Evolutionary conservation across 2,113 vertebrate species (phyloP), one percentile per base, ranked within the genome.

Genomic region (Phaetusa simplex): DNA sequence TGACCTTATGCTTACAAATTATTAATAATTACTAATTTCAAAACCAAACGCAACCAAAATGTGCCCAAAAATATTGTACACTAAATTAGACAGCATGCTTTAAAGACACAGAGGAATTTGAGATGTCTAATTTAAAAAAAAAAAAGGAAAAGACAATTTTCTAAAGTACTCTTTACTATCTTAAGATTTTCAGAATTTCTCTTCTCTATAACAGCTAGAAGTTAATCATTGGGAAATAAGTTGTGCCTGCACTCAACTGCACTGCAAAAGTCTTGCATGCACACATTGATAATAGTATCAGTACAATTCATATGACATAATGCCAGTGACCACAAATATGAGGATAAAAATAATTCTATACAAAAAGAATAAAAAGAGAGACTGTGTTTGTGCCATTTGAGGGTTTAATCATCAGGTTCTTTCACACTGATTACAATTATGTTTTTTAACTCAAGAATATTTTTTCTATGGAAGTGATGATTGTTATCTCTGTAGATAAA

Each of bases 391-490:
- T 61, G 27, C 14, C 62, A 62, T 87, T 89, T 86, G 8, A 71
- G 27, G 21, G 5, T 74, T 92, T 97, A 76, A 95, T 96, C 71
- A 94, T 90, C 55, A 83, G n/a, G 16, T 95, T 93, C 78, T 94
- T 97, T 96, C 59, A 92, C 10, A 34, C 11, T 85, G 74, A 94
- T 91, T 91, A 71, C 36, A 89, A 64, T 93, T 61, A 77, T 0
- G 7, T 3, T 80, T 89, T 89, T 94, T 72, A 61, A 21, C 67
- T 95, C 65, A 89, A 89, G 55, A 85, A 87, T 74, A 38, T 76
- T 85, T 93, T 93, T 96, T 95, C 69, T 86, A 12, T 95, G 40
- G n/a, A 92, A 96, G 11, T 91, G 73, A 56, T 95, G 70, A 95
- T 86, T 88, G 32, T 77, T 86, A 53, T 76, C 53, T 74, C 40